phyloP scores from a whole-genome alignment of 2,888 invertebrate species.

The Diadromus collaris region DNA sequence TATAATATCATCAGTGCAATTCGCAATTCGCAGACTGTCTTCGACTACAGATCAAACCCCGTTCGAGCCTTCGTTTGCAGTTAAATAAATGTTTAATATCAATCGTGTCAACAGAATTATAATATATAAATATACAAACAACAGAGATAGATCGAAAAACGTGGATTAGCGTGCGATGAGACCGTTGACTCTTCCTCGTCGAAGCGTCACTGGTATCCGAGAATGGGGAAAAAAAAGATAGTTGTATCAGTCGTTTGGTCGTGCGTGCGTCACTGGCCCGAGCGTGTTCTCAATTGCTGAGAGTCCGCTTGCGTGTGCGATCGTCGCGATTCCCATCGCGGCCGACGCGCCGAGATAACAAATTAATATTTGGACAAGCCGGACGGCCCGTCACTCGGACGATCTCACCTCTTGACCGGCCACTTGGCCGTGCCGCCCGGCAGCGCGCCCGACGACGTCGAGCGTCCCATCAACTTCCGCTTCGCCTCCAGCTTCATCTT shows the following conservation, averaged over 20 bases:
- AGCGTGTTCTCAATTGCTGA: neutral
- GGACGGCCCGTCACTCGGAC: neutral
- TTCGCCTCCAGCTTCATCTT: constrained; percentile 83
- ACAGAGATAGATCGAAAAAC: constrained; percentile 7
- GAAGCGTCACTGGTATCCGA: neutral
- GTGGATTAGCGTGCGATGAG: constrained; percentile 1
- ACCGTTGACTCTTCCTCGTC: neutral
- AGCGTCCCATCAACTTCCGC: constrained; percentile 70
- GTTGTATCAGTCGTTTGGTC: neutral
- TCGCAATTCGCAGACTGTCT: constrained; percentile 49
- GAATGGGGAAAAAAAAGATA: neutral
- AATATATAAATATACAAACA: constrained; percentile 45
- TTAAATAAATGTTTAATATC: constrained; percentile 50
- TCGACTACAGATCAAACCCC: constrained; percentile 37
- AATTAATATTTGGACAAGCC: constrained; percentile 11
- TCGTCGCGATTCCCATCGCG: constrained; percentile 8
- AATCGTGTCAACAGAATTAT: constrained; percentile 54
- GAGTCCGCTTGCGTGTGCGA: neutral
- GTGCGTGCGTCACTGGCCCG: neutral
- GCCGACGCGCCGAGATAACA: neutral
- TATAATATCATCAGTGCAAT: neutral
- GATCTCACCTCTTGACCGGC: constrained; percentile 67
- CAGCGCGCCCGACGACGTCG: constrained; percentile 18
- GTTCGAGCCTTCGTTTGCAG: neutral
- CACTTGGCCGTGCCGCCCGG: constrained; percentile 42